These are phyloP conservation scores for Anthoscopus minutus DNA, from an alignment of 2,113 vertebrate species.

Conservation along the genomic window DNA sequence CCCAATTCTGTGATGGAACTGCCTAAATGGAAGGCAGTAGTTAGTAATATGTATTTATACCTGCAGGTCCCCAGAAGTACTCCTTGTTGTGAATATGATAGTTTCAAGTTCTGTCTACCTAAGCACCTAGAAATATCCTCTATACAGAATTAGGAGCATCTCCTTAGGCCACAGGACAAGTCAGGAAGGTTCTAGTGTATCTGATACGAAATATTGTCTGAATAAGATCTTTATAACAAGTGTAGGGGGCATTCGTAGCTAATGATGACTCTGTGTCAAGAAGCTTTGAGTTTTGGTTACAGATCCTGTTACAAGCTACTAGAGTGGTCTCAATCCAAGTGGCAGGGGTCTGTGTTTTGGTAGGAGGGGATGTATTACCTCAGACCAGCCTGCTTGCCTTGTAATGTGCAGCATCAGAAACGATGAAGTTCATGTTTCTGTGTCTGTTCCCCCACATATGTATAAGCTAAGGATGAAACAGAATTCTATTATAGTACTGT, in stretches of 20 bases:
- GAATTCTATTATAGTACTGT: background rate
- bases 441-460: background rate
- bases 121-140: background rate
- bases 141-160: background rate
- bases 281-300: background rate
- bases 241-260: rapidly evolving
- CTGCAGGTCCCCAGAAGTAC: background rate
- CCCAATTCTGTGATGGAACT: background rate
- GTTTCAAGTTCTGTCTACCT: background rate
- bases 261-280: background rate
- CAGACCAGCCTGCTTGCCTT: background rate
- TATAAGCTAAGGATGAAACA: background rate
- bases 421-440: background rate
- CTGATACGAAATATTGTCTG: background rate
- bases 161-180: background rate
- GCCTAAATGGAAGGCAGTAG: background rate
- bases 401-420: background rate
- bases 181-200: background rate
- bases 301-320: background rate
- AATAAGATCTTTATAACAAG: background rate
- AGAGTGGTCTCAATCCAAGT: background rate
- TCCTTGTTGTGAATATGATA: background rate
- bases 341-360: background rate
- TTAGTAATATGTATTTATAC: background rate
- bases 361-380: background rate